These are phyloP conservation scores for Naja naja DNA, from an alignment of 2,113 vertebrate species.

Conservation along the genomic window DNA sequence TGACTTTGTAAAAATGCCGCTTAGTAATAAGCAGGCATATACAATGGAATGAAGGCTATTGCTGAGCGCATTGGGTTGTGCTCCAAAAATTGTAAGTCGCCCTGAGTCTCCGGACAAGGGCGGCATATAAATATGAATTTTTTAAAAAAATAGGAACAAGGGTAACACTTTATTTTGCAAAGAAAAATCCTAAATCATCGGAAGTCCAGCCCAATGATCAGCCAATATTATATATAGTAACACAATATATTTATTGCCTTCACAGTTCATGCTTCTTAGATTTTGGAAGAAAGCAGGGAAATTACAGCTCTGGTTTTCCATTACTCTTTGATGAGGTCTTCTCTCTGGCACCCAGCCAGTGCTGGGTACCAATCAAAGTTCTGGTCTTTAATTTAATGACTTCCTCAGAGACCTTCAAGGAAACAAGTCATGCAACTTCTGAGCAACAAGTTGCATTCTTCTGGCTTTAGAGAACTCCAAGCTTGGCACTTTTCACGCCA, in stretches of 20 bases:
- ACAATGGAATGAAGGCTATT: too few relatives aligned
- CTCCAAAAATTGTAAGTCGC: too few relatives aligned
- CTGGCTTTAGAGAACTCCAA: background rate
- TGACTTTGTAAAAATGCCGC: too few relatives aligned
- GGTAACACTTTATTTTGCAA: background rate
- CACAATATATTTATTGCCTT: background rate
- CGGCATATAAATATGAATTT: too few relatives aligned
- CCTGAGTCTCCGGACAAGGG: too few relatives aligned
- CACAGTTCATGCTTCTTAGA: background rate
- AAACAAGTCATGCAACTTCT: background rate
- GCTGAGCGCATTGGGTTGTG: too few relatives aligned
- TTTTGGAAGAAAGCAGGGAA: background rate
- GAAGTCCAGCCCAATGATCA: slow-evolving; percentile 11
- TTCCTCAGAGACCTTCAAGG: background rate
- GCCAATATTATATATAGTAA: background rate
- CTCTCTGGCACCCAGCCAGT: background rate
- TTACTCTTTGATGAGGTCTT: background rate
- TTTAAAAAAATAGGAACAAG: too few relatives aligned
- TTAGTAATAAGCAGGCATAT: too few relatives aligned
- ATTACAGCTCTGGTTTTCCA: background rate
- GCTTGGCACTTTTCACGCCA: background rate
- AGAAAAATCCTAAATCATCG: background rate
- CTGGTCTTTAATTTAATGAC: background rate
- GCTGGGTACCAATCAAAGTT: background rate
- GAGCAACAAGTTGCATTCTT: background rate